Evolutionary conservation across 92 coral and sea anemone species (phyloP).

Genomic region (Bergia sp.): DNA sequence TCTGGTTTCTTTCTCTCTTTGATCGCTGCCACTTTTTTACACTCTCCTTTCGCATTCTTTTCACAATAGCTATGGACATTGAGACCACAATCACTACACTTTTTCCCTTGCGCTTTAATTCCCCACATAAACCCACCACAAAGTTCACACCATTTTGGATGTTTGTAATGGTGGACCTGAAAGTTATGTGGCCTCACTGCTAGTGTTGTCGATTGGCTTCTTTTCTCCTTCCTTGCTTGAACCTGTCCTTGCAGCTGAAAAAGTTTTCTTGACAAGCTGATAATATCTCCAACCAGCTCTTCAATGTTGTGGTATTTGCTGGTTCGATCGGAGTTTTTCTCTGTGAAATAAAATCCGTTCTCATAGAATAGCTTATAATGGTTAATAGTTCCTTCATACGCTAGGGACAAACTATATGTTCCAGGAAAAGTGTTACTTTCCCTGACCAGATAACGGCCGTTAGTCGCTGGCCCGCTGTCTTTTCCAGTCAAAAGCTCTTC

Average conservation of each 20-base stretch:
- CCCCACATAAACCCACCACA: slow-evolving; percentile 98
- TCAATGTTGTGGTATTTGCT: slow-evolving; percentile 70
- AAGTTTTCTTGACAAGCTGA: slow-evolving; percentile 74
- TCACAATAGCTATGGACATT: slow-evolving; percentile 89
- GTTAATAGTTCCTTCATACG: slow-evolving; percentile 81
- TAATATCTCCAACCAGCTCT: slow-evolving; percentile 89
- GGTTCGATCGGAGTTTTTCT: slow-evolving; percentile 60
- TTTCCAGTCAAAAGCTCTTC: slow-evolving; percentile 81
- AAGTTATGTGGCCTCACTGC: slow-evolving; percentile 64
- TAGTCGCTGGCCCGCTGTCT: slow-evolving; percentile 67
- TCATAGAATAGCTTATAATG: slow-evolving; percentile 87
- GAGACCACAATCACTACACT: slow-evolving; percentile 85
- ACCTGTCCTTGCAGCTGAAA: slow-evolving; percentile 68
- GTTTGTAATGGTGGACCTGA: slow-evolving; percentile 81
- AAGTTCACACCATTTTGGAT: slow-evolving; percentile 97
- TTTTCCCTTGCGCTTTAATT: slow-evolving; percentile 89
- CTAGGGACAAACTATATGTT: slow-evolving; percentile 88
- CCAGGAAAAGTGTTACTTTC: slow-evolving; percentile 95
- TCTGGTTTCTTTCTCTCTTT: slow-evolving; percentile 66
- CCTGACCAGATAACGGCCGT: slow-evolving; percentile 93
- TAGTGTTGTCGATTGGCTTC: slow-evolving; percentile 10
- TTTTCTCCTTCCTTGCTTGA: slow-evolving; percentile 56
- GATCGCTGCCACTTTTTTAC: slow-evolving; percentile 54
- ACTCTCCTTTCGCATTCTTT: slow-evolving; percentile 78
- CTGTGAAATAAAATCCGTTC: slow-evolving; percentile 75